These are phyloP conservation scores for Aix galericulata DNA, from an alignment of 2,113 vertebrate species.

Conservation along the genomic window DNA sequence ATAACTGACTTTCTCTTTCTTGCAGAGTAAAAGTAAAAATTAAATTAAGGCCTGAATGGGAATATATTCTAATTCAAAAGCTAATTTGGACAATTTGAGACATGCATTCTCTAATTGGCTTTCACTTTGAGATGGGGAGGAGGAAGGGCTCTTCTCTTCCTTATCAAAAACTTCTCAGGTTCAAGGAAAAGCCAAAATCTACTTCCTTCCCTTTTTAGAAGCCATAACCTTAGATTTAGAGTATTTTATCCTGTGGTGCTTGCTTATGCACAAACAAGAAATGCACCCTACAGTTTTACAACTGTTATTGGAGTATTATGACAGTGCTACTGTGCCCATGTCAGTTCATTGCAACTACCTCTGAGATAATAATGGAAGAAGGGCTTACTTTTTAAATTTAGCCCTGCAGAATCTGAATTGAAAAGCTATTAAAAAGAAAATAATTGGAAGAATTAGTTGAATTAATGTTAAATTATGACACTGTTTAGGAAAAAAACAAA, in stretches of 20 bases:
- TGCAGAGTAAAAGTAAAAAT: constrained; percentile 43
- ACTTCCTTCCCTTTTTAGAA: neutral
- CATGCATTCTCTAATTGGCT: neutral
- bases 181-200: neutral
- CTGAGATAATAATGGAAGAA: neutral
- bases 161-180: neutral
- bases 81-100: neutral
- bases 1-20: constrained; percentile 44
- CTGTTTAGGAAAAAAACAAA: neutral
- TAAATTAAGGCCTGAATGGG: constrained; percentile 30
- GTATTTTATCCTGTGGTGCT: neutral
- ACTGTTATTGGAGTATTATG: neutral
- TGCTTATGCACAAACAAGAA: neutral
- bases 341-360: neutral
- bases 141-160: neutral
- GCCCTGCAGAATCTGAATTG: neutral
- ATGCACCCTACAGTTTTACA: neutral
- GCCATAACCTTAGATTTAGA: neutral
- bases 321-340: neutral
- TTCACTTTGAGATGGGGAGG: neutral
- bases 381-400: neutral
- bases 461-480: neutral
- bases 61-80: constrained; percentile 44
- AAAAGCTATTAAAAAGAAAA: neutral
- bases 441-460: neutral